Conservation (phyloP, 2,113 vertebrate genomes). For the Perca schrenkii region DNA sequence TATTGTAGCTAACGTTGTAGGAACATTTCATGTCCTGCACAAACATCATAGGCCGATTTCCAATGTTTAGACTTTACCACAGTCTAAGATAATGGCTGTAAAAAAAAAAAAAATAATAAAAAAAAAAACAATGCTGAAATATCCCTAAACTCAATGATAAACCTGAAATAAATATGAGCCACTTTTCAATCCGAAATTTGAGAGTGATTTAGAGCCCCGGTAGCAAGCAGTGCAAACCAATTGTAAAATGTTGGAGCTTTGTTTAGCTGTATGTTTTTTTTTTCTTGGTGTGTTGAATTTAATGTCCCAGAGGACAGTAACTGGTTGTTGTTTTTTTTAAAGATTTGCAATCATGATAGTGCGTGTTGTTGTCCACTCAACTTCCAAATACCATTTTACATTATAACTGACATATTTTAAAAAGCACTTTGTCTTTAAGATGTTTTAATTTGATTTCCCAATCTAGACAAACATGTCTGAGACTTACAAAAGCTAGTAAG, state of each 20-base stretch:
- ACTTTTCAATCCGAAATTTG: background rate
- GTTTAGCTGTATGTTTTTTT: too few relatives aligned
- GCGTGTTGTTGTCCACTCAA: background rate
- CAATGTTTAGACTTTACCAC: background rate
- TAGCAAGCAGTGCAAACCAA: too few relatives aligned
- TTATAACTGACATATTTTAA: background rate
- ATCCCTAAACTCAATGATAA: background rate
- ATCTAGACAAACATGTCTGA: background rate
- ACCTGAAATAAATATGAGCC: too few relatives aligned
- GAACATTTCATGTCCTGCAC: background rate
- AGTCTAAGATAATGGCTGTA: background rate
- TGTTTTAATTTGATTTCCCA: background rate
- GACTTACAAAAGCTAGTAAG: background rate
- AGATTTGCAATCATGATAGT: too few relatives aligned
- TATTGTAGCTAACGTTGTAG: background rate
- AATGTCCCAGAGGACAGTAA: too few relatives aligned
- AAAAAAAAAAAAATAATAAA: background rate
- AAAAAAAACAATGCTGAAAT: background rate
- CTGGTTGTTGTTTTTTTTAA: too few relatives aligned
- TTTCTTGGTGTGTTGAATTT: too few relatives aligned
- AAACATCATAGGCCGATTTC: background rate
- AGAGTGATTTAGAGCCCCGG: background rate
- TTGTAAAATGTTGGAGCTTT: too few relatives aligned
- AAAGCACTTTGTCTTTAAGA: background rate
- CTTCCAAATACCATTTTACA: background rate